These are phyloP conservation scores for Chaitophorus viminalis DNA, from an alignment of 2,888 invertebrate genomes.

Conservation along the genomic window DNA sequence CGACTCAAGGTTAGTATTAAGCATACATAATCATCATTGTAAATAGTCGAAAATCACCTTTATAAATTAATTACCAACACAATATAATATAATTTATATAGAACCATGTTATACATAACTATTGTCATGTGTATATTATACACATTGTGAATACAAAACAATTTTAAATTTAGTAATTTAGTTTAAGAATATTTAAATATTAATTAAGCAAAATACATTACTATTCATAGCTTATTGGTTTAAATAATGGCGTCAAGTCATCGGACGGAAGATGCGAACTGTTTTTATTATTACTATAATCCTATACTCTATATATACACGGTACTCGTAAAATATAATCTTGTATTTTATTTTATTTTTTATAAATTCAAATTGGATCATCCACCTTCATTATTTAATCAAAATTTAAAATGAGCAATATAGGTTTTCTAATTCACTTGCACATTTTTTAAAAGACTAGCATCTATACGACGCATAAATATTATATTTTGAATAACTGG, in stretches of 20 bases:
- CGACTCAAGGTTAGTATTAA: conserved; percentile 12
- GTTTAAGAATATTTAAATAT: background rate
- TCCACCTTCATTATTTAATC: too few relatives aligned
- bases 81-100: background rate
- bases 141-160: background rate
- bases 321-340: background rate
- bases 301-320: background rate
- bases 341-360: background rate
- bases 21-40: conserved; percentile 18
- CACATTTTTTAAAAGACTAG: background rate
- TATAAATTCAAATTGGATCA: background rate
- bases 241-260: background rate
- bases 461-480: background rate
- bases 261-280: background rate
- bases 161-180: background rate
- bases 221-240: background rate
- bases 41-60: conserved; percentile 6
- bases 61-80: conserved; percentile 12
- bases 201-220: background rate
- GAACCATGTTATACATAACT: background rate
- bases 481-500: background rate
- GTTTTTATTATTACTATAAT: background rate
- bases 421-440: background rate
- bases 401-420: background rate
- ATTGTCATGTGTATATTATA: background rate